Conservation (phyloP, 2,888 invertebrate species). For the Gortyna flavago region DNA sequence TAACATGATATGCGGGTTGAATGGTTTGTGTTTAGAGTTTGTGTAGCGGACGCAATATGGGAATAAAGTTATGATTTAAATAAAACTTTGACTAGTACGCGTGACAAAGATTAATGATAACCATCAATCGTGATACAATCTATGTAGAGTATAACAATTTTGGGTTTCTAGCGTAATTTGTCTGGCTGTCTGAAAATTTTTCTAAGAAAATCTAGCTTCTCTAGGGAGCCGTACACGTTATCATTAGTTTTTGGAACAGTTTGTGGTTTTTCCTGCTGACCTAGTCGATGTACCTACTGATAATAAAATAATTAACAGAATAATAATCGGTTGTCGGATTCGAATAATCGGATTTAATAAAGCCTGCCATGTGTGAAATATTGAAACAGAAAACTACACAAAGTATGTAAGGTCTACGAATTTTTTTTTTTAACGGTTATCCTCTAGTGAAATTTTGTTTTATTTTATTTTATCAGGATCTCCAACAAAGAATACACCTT, state of each 20-base stretch:
- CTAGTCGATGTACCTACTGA: slow-evolving; percentile 14
- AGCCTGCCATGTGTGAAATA: neutral
- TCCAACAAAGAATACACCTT: too few species aligned
- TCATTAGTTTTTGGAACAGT: neutral
- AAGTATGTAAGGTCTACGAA: neutral
- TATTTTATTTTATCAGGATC: too few species aligned
- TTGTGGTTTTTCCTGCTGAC: neutral
- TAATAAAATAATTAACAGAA: slow-evolving; percentile 4
- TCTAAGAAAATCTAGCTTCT: neutral
- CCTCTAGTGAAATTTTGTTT: too few species aligned
- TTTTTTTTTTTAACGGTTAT: neutral
- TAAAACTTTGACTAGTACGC: neutral
- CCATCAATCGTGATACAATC: slow-evolving; percentile 2
- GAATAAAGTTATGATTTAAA: slow-evolving; percentile 20
- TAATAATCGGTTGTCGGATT: too few species aligned
- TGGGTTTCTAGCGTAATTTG: neutral
- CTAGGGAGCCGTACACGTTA: neutral
- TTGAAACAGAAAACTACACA: neutral
- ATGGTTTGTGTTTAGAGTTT: slow-evolving; percentile 18
- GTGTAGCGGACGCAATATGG: slow-evolving; percentile 24
- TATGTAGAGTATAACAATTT: slow-evolving; percentile 10
- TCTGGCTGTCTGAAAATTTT: neutral
- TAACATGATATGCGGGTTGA: slow-evolving; percentile 30
- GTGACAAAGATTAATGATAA: neutral
- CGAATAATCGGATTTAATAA: too few species aligned